Conservation (phyloP, 2,797 vertebrate genomes). For the Rhabdophis nuchalis region DNA sequence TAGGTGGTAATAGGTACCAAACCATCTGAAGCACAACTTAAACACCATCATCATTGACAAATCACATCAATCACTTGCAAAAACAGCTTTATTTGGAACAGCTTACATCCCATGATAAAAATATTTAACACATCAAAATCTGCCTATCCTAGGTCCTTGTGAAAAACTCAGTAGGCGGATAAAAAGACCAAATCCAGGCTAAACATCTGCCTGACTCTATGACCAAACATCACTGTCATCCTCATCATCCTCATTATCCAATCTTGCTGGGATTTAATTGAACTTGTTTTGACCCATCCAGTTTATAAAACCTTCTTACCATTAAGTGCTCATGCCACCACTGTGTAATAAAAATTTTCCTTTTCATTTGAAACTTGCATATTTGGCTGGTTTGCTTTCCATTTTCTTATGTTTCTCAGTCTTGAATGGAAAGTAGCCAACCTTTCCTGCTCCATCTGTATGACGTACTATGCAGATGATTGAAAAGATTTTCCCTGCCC, state of each 20-base stretch:
- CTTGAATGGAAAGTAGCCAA: constrained; percentile 58
- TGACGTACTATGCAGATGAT: constrained; percentile 57
- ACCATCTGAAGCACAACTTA: neutral
- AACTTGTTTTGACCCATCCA: neutral
- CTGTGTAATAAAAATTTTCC: constrained; percentile 19
- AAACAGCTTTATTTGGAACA: neutral
- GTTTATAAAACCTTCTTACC: neutral
- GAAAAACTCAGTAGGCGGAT: neutral
- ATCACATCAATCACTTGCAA: neutral
- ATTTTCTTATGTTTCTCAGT: constrained; percentile 59
- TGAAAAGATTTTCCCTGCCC: constrained; percentile 50
- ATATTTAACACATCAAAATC: neutral
- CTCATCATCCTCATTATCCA: neutral
- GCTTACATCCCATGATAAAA: neutral
- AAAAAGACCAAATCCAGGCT: neutral
- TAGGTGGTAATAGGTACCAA: neutral
- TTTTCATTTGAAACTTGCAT: constrained; percentile 43
- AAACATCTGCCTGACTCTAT: neutral
- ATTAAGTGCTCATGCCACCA: constrained; percentile 1
- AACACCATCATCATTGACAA: neutral
- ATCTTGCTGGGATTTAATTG: neutral
- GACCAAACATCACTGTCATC: neutral
- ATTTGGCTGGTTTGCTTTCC: constrained; percentile 48
- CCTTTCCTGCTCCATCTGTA: constrained; percentile 57
- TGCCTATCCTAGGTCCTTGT: neutral